These are phyloP conservation scores for Argentina silus DNA, from an alignment of 2,797 vertebrate species.

Conservation along the genomic window DNA sequence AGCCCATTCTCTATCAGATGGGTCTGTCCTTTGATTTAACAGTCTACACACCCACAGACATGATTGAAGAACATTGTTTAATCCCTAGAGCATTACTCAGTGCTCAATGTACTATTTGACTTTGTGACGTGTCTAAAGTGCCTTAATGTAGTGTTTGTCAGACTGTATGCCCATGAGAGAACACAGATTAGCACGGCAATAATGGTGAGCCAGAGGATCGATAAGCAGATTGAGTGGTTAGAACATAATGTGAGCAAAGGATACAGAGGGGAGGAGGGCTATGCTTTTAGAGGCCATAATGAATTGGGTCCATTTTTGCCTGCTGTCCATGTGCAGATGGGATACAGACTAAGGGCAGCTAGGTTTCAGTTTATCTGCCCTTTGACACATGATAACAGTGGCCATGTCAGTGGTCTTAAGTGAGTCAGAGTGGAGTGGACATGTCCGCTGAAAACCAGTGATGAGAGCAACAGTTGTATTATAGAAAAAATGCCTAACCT, in stretches of 20 bases:
- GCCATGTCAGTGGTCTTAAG: slow-evolving; percentile 1
- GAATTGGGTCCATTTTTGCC: slow-evolving; percentile 36
- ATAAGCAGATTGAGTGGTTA: not conserved
- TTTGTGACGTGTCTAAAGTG: not conserved
- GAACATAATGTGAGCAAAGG: not conserved
- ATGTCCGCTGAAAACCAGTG: not conserved
- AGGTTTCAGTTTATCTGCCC: not conserved
- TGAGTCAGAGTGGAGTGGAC: not conserved
- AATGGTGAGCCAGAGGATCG: slow-evolving; percentile 9
- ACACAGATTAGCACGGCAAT: not conserved
- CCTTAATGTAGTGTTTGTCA: not conserved
- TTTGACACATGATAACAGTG: slow-evolving; percentile 16
- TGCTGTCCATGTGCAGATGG: slow-evolving; percentile 25
- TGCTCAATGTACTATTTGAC: not conserved
- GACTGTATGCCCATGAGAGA: not conserved
- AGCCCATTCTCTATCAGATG: no score
- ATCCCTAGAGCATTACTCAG: not conserved
- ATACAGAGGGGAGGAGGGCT: not conserved
- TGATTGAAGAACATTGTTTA: no score
- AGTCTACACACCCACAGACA: no score
- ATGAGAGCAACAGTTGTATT: slow-evolving; percentile 6
- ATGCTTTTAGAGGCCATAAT: slow-evolving; percentile 18
- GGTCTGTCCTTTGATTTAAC: not conserved
- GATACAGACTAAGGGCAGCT: not conserved
- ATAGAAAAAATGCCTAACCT: slow-evolving; percentile 5